Conservation (phyloP, 2,888 invertebrate species). For the Parapristionchus giblindavisi region DNA sequence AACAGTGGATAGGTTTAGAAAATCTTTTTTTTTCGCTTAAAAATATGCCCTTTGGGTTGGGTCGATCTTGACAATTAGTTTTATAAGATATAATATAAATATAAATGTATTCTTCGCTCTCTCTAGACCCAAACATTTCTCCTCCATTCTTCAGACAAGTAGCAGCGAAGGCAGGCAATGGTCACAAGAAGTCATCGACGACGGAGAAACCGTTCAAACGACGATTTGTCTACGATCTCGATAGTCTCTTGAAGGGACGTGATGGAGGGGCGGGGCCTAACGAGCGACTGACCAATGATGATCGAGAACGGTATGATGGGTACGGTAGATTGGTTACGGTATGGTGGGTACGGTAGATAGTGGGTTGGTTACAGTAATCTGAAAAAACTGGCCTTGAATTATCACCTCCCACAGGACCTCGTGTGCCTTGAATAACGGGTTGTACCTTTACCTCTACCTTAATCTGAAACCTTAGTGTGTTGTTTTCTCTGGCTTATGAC, state of each 20-base stretch:
- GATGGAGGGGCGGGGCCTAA: neutral
- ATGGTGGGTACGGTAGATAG: neutral
- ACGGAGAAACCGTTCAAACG: slow-evolving; percentile 74
- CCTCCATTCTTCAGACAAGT: neutral
- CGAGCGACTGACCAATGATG: slow-evolving; percentile 31
- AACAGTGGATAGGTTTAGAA: too few relatives aligned
- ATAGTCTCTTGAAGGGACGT: slow-evolving; percentile 71
- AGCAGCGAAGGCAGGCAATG: neutral
- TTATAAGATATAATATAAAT: too few relatives aligned
- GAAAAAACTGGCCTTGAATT: too few relatives aligned
- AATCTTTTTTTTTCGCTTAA: neutral
- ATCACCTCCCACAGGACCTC: too few relatives aligned
- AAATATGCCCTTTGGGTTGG: neutral
- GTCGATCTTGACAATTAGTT: too few relatives aligned
- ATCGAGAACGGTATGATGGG: neutral
- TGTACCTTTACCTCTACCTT: too few relatives aligned
- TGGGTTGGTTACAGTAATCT: neutral
- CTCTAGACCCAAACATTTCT: too few relatives aligned
- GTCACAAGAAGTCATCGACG: too few relatives aligned
- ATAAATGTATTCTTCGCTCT: too few relatives aligned
- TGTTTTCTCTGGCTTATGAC: too few relatives aligned
- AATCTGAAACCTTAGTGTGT: too few relatives aligned
- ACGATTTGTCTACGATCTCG: slow-evolving; percentile 80
- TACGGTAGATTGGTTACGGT: neutral
- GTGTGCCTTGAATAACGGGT: too few relatives aligned